A percentile compares a stretch with the other conserved stretches of the same genome.
These are phyloP conservation scores for Aythya baeri DNA, from an alignment of 2,113 vertebrate species.

Conservation along the genomic window DNA sequence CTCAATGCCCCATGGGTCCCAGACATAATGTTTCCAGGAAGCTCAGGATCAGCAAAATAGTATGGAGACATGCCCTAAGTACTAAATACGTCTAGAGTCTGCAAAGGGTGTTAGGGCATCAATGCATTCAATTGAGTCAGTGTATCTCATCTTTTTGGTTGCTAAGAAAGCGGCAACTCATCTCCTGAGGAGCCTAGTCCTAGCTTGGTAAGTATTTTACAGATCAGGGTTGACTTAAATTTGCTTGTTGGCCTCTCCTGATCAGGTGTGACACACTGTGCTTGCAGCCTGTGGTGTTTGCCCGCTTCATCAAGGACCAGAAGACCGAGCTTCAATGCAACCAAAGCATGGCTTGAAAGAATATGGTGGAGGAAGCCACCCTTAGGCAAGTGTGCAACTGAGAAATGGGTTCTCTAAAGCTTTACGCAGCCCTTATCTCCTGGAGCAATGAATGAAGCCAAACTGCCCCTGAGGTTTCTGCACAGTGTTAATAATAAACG, in stretches of 20 bases:
- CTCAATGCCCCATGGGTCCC: background rate
- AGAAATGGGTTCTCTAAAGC: background rate
- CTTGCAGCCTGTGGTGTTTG: rapidly evolving
- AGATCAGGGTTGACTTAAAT: background rate
- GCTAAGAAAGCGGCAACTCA: background rate
- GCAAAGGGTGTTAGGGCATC: background rate
- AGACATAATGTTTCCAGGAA: background rate
- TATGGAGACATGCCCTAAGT: background rate
- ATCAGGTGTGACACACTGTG: background rate
- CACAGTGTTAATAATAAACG: background rate
- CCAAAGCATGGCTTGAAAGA: background rate
- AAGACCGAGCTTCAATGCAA: rapidly evolving
- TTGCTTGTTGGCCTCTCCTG: background rate
- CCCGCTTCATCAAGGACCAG: background rate
- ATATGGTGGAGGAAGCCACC: background rate
- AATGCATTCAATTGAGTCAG: rapidly evolving
- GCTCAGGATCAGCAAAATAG: background rate
- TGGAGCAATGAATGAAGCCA: background rate
- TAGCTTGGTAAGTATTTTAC: background rate
- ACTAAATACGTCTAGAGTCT: background rate
- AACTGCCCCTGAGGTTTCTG: background rate
- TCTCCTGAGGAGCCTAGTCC: background rate
- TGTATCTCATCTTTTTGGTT: background rate
- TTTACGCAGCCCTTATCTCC: background rate
- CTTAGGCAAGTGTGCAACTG: background rate